Base-by-base conservation (phyloP, 2,888 invertebrate genomes). In the Drosophila mulleri region DNA sequence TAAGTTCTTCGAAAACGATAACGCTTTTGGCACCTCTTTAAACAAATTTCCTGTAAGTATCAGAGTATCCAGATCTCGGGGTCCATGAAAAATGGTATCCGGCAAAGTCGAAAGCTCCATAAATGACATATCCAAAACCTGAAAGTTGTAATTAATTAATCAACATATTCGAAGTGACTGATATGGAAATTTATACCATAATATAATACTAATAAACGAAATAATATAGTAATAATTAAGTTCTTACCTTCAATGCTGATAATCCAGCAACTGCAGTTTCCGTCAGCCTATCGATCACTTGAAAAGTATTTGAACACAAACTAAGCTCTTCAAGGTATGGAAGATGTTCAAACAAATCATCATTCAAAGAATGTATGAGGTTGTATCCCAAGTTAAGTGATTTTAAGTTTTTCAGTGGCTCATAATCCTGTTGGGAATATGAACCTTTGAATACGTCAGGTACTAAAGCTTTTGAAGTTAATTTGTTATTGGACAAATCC, bases 331-430 rank as follows among this genome's bases (percentile, higher is more conserved):
- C 95, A 42, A 98, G 90, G 54, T 94, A 94, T 0, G 95, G 94
- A 5, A 96, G 92, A 88, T 98, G 97, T 82, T 96, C 96, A 90
- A 98, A 97, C 2, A 97, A 84, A 88, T 96, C 96, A 57, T 94
- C 94, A 84, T 96, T 91, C n/a, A 97, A 91, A 0, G 95, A 94
- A 81, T 96, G 96, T 1, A 97, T 91, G 26, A 94, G 93, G 91
- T 98, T 98, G 89, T 95, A 91, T 0, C 95, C 95, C 69, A 98
- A 92, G 85, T 95, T 84, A 0, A 93, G 64, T 37, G 88, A 86
- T 45, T 70, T 88, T 11, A 92, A 39, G 20, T 89, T 88, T 3
- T 66, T 72, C 20, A 93, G 41, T 0, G 93, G 91, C 56, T 88
- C 72, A 71, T 86, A 92, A 32, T 81, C 73, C 3, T 78, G 37